Evolutionary conservation across 2,113 vertebrate species (phyloP), one percentile per base, ranked within the genome.

Genomic region (Oreochromis niloticus): DNA sequence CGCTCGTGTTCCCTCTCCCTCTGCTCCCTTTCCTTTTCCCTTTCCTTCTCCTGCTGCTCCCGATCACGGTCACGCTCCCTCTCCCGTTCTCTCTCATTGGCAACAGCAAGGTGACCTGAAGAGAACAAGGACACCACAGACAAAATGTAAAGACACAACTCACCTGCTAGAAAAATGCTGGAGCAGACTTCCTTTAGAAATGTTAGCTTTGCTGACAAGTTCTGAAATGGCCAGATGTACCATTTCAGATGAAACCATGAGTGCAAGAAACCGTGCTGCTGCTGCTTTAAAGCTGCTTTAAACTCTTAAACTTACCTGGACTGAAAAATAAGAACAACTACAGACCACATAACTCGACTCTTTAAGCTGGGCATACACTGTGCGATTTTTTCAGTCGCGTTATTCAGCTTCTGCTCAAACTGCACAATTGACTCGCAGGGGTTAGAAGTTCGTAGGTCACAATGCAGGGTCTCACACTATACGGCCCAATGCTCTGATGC

Each of bases 81-180:
- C 80, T 85, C 92, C 3, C 90, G 88, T 75, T 99, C 98, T 27
- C 97, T 96, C 86, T 95, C 98, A 16, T 22, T 92, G 85, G 95
- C 97, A 17, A 96, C 97, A 78, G 96, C 96, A 54, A 98, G 95
- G 86, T 99, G 98, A 85, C 98, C 98, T 99, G 90, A 7, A 83
- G 92, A 81, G 50, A 80, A 87, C n/a, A 78, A 63, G 13, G 30
- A 94, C 63, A 92, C 36, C 80, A n/a, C 24, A 92, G 22, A 66
- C 27, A 55, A 52, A 14, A 19, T 52, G 81, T 39, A 85, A 82
- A 90, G 55, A 83, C 14, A 80, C 11, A 4, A 56, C 46, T 61
- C 59, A 59, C 5, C 1, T 24, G 22, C 11, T 84, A 57, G 27
- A 48, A 27, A 73, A 16, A 32, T 36, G 19, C 39, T 56, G 87